phyloP scores from a whole-genome alignment of 2,797 vertebrate species.

The Platyrinchus mystaceus region DNA sequence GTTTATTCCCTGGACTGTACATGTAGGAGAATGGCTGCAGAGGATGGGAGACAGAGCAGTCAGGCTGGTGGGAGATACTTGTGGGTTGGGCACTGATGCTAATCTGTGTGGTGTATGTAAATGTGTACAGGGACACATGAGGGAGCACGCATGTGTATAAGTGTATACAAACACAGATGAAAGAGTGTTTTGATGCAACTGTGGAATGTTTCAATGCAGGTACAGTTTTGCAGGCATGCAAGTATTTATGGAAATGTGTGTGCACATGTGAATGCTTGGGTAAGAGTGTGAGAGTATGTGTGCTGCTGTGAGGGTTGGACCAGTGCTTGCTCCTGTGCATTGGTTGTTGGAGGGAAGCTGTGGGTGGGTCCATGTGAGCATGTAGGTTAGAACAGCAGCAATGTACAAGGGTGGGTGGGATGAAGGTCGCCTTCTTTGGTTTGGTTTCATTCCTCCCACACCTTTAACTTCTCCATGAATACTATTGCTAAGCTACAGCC shows the following conservation, averaged over 20 bases:
- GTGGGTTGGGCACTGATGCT: not conserved
- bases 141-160: not conserved
- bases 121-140: not conserved
- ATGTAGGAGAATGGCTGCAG: not conserved
- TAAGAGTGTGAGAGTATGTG: not conserved
- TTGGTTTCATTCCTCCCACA: not conserved
- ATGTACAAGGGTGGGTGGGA: not conserved
- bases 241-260: not conserved
- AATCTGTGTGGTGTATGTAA: not conserved
- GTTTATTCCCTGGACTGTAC: not conserved
- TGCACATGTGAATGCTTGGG: not conserved
- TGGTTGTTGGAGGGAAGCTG: not conserved
- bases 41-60: accelerated
- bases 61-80: not conserved
- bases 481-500: conserved; percentile 58
- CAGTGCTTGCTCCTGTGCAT: not conserved
- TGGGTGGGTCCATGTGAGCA: not conserved
- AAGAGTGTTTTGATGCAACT: not conserved
- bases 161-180: not conserved
- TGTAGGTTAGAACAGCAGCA: not conserved
- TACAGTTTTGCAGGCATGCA: not conserved
- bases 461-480: conserved; percentile 56
- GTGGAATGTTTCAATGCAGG: not conserved
- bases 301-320: not conserved
- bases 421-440: not conserved